phyloP scores from a whole-genome alignment of 2,888 invertebrate species.

The Mechanitis mazaeus region DNA sequence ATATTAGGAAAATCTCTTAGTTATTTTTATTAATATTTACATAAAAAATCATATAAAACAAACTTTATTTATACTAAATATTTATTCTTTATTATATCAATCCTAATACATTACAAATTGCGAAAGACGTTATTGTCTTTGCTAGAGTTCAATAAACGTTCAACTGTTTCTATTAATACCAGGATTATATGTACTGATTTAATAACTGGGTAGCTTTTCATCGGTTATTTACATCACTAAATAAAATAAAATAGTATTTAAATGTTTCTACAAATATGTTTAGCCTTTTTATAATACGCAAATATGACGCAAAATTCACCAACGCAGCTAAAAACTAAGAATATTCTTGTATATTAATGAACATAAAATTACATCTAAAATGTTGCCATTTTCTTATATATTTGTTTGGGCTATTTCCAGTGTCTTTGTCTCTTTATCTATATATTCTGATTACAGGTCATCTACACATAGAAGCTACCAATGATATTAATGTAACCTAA shows the following conservation, averaged over 20 bases:
- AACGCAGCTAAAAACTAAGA: background rate
- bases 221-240: background rate
- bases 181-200: slow-evolving; percentile 8
- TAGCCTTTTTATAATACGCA: too few species aligned
- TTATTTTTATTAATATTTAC: too few species aligned
- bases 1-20: too few species aligned
- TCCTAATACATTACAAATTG: background rate
- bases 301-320: background rate
- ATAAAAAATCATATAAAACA: too few species aligned
- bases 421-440: background rate
- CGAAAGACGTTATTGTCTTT: background rate
- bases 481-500: too few species aligned
- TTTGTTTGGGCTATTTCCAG: too few species aligned
- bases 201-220: background rate
- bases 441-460: background rate
- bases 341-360: background rate
- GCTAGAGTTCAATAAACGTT: background rate
- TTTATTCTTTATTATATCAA: too few species aligned
- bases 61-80: too few species aligned
- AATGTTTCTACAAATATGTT: too few species aligned
- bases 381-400: background rate
- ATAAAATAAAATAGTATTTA: background rate
- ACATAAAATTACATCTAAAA: background rate
- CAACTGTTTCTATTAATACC: slow-evolving; percentile 13
- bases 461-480: background rate